Percentiles rank a stretch among this genome's conserved stretches.
These are phyloP conservation scores for Nemopilema nomurai DNA, from an alignment of 30 jellyfish, hydroid and myxozoan genomes.

Conservation along the genomic window DNA sequence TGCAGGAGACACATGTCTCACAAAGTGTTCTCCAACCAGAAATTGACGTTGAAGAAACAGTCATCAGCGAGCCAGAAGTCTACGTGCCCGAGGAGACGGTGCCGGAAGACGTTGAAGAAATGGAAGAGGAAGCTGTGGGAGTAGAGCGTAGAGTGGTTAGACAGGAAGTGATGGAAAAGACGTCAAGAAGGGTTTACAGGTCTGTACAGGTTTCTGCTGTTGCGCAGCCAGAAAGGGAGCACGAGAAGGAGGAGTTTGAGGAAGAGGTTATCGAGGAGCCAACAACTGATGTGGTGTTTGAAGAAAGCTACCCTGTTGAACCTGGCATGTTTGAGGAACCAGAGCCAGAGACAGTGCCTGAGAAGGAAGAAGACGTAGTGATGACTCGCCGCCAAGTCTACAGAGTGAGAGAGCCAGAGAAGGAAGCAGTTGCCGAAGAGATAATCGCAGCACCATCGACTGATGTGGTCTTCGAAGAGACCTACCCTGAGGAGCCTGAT, in stretches of 20 bases:
- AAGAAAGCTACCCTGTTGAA: conserved; percentile 28
- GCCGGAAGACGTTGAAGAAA: conserved; percentile 9
- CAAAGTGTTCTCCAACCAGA: too few relatives aligned
- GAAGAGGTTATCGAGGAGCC: conserved; percentile 74
- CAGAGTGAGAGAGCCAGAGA: conserved; percentile 32
- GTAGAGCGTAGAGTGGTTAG: conserved; percentile 32
- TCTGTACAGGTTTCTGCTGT: conserved; percentile 54
- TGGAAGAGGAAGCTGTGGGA: conserved; percentile 27
- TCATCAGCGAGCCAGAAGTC: conserved; percentile 40
- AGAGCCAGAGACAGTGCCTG: conserved; percentile 50
- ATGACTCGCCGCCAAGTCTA: conserved; percentile 40
- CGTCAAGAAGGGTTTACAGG: conserved; percentile 72
- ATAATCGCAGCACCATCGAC: conserved; percentile 21
- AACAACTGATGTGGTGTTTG: conserved; percentile 32
- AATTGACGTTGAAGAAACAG: conserved; percentile 18
- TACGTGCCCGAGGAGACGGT: conserved; percentile 30
- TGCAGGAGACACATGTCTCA: neutral
- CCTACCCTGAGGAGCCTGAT: conserved; percentile 19
- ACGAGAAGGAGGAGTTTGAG: conserved; percentile 43
- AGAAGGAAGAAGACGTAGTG: conserved; percentile 19
- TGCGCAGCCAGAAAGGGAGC: conserved; percentile 42
- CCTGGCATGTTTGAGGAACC: conserved; percentile 41
- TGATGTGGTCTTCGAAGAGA: conserved; percentile 29
- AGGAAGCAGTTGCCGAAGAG: conserved; percentile 1
- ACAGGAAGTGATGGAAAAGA: conserved; percentile 36